Conservation (phyloP, 2,888 invertebrate species). For the Calameuta filiformis region DNA sequence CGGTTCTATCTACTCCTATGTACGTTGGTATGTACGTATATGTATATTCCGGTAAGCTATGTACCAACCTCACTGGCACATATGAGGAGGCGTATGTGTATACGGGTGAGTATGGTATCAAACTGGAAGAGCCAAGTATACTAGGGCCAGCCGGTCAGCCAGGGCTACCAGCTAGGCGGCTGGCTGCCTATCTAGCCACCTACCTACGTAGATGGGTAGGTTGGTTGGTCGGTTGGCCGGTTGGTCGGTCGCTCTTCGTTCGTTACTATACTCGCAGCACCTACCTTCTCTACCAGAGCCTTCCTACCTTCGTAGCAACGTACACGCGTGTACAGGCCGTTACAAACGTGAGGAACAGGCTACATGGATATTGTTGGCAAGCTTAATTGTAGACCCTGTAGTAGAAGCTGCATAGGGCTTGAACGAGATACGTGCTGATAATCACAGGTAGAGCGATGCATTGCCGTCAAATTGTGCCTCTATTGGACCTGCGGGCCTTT, state of each 20-base stretch:
- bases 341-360: not conserved
- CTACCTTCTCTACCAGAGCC: not conserved
- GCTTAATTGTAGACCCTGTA: conserved; percentile 48
- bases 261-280: not conserved
- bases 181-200: not conserved
- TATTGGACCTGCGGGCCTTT: conserved; percentile 12
- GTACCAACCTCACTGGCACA: not conserved
- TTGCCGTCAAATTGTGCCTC: conserved; percentile 58
- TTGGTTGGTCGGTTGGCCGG: not conserved
- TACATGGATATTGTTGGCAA: conserved; percentile 40
- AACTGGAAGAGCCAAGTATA: conserved; percentile 44
- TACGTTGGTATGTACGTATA: not conserved
- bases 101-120: conserved; percentile 48
- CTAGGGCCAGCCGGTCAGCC: not conserved
- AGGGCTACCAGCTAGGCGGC: not conserved
- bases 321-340: not conserved
- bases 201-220: not conserved
- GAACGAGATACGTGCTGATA: conserved; percentile 56
- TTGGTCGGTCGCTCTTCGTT: not conserved
- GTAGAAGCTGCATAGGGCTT: conserved; percentile 37
- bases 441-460: conserved; percentile 59
- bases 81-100: not conserved
- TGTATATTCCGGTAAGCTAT: conserved; percentile 15
- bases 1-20: conserved; percentile 25
- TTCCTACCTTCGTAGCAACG: not conserved